Conservation (phyloP, 2,113 vertebrate species). For the Datnioides undecimradiatus region DNA sequence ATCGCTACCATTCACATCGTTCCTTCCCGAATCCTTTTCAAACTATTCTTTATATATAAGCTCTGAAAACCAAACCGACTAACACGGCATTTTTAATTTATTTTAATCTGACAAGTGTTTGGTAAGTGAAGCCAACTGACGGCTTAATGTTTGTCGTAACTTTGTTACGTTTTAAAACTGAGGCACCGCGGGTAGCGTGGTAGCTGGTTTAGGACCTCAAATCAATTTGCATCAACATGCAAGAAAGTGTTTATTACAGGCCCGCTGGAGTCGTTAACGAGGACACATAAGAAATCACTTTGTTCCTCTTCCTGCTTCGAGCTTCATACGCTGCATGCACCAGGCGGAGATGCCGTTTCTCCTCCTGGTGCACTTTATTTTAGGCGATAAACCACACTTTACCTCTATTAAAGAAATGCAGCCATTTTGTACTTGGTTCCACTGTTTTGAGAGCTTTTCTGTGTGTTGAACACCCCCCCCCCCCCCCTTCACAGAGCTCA, state of each 20-base stretch:
- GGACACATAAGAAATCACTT: slow-evolving; percentile 21
- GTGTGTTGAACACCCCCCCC: slow-evolving; percentile 9
- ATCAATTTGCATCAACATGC: neutral
- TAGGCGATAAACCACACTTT: neutral
- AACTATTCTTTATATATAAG: neutral
- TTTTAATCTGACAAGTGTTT: neutral
- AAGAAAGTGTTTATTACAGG: slow-evolving; percentile 8
- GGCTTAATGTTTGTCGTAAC: neutral
- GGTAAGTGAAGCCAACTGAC: too few relatives aligned
- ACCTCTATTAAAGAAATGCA: neutral
- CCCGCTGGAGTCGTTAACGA: slow-evolving; percentile 9
- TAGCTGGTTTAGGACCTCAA: neutral
- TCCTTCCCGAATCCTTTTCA: neutral
- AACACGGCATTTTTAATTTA: neutral
- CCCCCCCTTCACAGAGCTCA: slow-evolving; percentile 26
- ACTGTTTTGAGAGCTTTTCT: slow-evolving; percentile 5
- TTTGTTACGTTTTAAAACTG: neutral
- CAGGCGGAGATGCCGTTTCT: neutral
- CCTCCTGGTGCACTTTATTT: slow-evolving; percentile 6
- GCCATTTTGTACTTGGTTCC: neutral
- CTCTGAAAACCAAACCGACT: neutral
- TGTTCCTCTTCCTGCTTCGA: slow-evolving; percentile 2
- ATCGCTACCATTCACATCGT: neutral
- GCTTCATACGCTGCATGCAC: neutral
- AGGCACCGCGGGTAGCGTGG: neutral